Base-by-base conservation (phyloP, 2,797 vertebrate genomes). In the Arrhamphus sclerolepis region DNA sequence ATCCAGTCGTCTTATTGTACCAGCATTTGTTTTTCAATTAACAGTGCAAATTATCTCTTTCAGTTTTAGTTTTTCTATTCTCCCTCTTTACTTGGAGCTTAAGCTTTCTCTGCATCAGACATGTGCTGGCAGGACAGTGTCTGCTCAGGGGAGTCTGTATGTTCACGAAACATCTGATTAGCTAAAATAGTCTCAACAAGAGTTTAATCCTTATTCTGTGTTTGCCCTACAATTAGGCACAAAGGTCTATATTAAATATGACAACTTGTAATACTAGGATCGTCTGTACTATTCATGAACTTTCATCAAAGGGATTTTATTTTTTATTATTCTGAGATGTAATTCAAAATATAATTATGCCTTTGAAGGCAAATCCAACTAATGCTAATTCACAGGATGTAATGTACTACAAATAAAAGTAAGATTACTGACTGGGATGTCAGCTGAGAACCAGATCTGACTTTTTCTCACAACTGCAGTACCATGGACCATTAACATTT, bases 91-190 rank as follows among this genome's bases (percentile, higher is more conserved):
- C 31, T 71, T 57, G 17, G 71, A 71, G 62, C 58, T 50, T 24
- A 29, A 62, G 39, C 20, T 49, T 50, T 63, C 40, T 66, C 19
- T 53, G 50, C 56, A 75, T 88, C 75, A 83, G 80, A 84, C 68
- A 65, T 72, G 76, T 70, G 41, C 85, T 80, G 40, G 68, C 70
- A 75, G 80, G 63, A 63, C 74, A 43, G 42, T 20, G 66, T 31
- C 68, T 56, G 66, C 57, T 70, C 10, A 48, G 70, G 74, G 75
- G 72, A 72, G 75, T 72, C 63, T 61, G 70, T 79, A 80, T 84
- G 68, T 85, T 88, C 80, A 48, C 69, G 78, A 87, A 87, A 87
- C 83, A 89, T 78, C 82, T 61, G 78, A 88, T 87, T 87, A 87
- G 64, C 78, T 70, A 22, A 29, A 78, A 78, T 66, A 22, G 61